Evolutionary conservation across 2,888 invertebrate species (phyloP).

Genomic region (Platycnemis pennipes): DNA sequence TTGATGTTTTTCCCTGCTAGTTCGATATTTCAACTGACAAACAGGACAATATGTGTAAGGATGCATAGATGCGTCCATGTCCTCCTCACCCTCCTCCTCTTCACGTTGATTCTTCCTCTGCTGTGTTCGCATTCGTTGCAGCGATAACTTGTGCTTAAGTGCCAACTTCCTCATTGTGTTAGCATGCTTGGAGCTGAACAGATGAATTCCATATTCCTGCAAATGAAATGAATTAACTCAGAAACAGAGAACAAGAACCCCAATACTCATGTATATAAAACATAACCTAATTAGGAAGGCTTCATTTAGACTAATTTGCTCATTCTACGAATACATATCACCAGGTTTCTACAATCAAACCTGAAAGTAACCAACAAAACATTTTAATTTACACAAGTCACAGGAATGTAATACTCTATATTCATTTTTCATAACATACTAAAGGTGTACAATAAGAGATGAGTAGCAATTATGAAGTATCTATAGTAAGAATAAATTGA

Average conservation of each 20-base stretch:
- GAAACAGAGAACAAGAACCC: background rate
- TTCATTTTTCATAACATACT: too few relatives aligned
- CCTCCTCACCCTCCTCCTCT: conserved; percentile 86
- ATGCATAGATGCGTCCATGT: conserved; percentile 80
- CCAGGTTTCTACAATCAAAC: too few relatives aligned
- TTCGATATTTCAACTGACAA: conserved; percentile 88
- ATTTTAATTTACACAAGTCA: too few relatives aligned
- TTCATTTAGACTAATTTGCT: background rate
- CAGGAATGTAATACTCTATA: too few relatives aligned
- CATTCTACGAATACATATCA: background rate
- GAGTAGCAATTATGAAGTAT: too few relatives aligned
- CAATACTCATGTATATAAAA: too few relatives aligned
- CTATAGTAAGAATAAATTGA: too few relatives aligned
- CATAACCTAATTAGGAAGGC: background rate
- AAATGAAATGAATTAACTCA: conserved; percentile 60
- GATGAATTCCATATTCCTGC: conserved; percentile 87
- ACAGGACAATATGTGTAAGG: conserved; percentile 86
- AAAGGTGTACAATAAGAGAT: too few relatives aligned
- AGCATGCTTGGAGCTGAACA: conserved; percentile 86
- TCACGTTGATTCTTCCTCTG: conserved; percentile 91
- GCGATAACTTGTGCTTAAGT: conserved; percentile 86
- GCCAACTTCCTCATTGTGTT: conserved; percentile 88
- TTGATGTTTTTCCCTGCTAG: conserved; percentile 89
- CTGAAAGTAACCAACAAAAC: too few relatives aligned
- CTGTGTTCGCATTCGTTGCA: conserved; percentile 88